phyloP scores from a whole-genome alignment of 2,113 vertebrate species.

The Triplophysa dalaica region DNA sequence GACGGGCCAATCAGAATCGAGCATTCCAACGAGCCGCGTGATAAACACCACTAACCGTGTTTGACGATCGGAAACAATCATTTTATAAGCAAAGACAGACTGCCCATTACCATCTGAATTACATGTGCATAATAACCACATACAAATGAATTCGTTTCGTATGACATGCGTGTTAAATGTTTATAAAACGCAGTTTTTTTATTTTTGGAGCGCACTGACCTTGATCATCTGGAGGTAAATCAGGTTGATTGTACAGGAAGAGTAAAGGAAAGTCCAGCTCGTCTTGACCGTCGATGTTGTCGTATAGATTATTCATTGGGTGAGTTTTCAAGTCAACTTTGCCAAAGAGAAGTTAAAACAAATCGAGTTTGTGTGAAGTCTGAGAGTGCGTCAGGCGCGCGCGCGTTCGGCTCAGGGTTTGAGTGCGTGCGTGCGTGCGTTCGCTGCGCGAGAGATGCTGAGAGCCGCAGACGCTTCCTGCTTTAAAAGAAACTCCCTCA shows the following conservation, averaged over 20 bases:
- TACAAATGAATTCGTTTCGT: too few species aligned
- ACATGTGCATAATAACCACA: too few species aligned
- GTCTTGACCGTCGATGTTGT: constrained; percentile 69
- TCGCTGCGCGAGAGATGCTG: constrained; percentile 16
- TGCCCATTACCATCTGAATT: too few species aligned
- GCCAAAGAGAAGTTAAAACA: not conserved
- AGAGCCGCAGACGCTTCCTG: constrained; percentile 47
- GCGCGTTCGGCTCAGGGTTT: not conserved
- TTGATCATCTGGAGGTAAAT: constrained; percentile 75
- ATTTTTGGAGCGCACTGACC: constrained; percentile 72
- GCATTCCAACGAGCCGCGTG: too few species aligned
- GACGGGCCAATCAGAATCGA: too few species aligned
- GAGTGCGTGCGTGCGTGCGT: not conserved
- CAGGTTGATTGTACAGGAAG: constrained; percentile 77
- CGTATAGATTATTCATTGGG: constrained; percentile 52
- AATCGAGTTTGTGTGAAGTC: not conserved
- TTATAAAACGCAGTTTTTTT: not conserved
- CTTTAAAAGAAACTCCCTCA: constrained; percentile 49
- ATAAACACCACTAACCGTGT: too few species aligned
- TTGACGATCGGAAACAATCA: too few species aligned
- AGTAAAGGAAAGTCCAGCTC: constrained; percentile 89
- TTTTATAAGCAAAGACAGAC: too few species aligned
- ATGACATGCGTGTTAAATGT: not conserved
- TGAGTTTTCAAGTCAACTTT: not conserved
- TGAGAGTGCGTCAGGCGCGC: not conserved